Evolutionary conservation across 2,888 invertebrate species (phyloP).

Genomic region (Bellardia bayeri): DNA sequence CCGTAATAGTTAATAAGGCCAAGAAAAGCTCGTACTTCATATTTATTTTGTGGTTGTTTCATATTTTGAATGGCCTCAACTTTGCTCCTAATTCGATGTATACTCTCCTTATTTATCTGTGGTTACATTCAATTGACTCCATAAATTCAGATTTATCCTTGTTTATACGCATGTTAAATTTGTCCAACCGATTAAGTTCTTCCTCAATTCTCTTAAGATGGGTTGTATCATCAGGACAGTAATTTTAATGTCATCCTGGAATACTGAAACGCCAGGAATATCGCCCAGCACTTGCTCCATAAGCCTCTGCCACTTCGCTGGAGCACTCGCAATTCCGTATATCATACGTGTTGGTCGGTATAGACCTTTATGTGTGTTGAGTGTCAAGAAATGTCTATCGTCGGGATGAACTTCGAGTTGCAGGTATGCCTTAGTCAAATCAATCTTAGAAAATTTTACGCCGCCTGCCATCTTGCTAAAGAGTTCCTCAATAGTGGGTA

Average conservation of each 20-base stretch:
- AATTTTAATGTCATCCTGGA: conserved; percentile 74
- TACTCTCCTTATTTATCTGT: conserved; percentile 75
- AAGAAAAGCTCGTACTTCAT: too few species aligned
- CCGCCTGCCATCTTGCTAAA: too few species aligned
- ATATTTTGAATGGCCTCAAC: conserved; percentile 77
- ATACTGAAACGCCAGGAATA: too few species aligned
- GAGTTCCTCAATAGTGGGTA: too few species aligned
- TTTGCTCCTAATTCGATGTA: too few species aligned
- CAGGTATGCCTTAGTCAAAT: conserved; percentile 79
- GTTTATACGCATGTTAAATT: conserved; percentile 75
- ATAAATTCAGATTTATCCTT: too few species aligned
- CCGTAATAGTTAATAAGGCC: too few species aligned
- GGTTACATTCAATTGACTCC: conserved; percentile 75
- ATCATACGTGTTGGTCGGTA: conserved; percentile 78
- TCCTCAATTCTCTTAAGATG: neutral
- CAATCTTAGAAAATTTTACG: too few species aligned
- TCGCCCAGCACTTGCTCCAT: neutral
- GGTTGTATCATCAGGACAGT: conserved; percentile 65
- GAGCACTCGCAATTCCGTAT: conserved; percentile 79
- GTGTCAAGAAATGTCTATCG: conserved; percentile 77
- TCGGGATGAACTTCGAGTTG: conserved; percentile 79
- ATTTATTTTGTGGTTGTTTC: too few species aligned
- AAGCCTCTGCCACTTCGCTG: conserved; percentile 67
- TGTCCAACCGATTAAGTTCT: conserved; percentile 63
- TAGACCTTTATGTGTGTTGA: conserved; percentile 80